Evolutionary conservation across 2,797 vertebrate genomes (phyloP).

Genomic region (Mastacembelus armatus): DNA sequence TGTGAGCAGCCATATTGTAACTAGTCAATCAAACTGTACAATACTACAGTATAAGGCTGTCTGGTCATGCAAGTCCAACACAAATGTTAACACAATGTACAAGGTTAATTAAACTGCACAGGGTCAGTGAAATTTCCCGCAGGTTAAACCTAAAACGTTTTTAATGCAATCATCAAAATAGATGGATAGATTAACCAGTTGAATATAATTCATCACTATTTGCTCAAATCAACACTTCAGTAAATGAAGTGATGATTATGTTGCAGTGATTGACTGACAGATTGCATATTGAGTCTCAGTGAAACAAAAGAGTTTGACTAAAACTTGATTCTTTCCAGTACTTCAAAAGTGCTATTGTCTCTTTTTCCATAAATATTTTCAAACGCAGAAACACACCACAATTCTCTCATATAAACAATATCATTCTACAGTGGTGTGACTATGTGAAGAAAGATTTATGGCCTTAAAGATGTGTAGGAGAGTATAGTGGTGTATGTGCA

Average conservation of each 20-base stretch:
- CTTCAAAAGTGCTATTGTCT: constrained; percentile 10
- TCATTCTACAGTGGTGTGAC: constrained; percentile 37
- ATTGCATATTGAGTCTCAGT: constrained; percentile 1
- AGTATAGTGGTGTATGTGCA: constrained; percentile 14
- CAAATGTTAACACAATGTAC: no score
- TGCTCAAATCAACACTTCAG: not conserved
- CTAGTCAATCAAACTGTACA: no score
- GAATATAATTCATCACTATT: not conserved
- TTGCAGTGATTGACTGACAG: no score
- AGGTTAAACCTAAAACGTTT: no score
- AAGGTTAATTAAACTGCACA: no score
- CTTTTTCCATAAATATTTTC: constrained; percentile 17
- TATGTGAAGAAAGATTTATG: constrained; percentile 62
- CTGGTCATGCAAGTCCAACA: no score
- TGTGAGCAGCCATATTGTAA: not conserved
- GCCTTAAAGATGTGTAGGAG: constrained; percentile 30
- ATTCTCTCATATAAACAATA: constrained; percentile 29
- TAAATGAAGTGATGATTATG: no score
- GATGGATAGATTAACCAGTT: not conserved
- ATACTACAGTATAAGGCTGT: no score
- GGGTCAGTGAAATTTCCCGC: no score
- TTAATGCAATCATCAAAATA: no score
- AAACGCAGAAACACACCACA: constrained; percentile 2
- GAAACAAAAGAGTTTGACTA: no score
- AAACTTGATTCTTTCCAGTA: constrained; percentile 11